Evolutionary conservation across 2,888 invertebrate genomes (phyloP), one percentile per base, ranked within the genome.

Genomic region (Pedicia rivosa): DNA sequence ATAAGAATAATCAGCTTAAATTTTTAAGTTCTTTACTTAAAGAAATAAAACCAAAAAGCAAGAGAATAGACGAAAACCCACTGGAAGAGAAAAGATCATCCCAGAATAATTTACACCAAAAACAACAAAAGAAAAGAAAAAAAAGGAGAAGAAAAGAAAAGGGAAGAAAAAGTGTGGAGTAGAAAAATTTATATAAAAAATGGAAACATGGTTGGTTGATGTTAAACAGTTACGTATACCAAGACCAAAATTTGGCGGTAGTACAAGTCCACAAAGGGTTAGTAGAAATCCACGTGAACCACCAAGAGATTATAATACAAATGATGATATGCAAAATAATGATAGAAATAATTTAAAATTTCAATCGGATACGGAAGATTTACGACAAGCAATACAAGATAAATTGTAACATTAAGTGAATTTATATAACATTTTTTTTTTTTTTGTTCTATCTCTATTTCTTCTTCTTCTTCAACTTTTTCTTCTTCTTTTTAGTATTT

Each of bases 181-280:
- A n/a, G n/a, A n/a, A n/a, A n/a, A n/a, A n/a, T n/a, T n/a, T n/a
- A 36, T 14, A 36, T 37, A 26, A 35, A 52, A 43, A 47, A 86
- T 86, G 84, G 86, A 86, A 55, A 77, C 80, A 48, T 84, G 84
- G 83, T 60, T 84, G 51, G 75, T 74, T 45, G 83, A 86, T 57
- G 79, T 86, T 33, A 83, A 84, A 58, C 73, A 80, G 47, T 76
- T 86, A 43, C 69, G 79, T 48, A 86, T 86, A 49, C 86, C 86
- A 17, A 70, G 86, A 45, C 86, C 86, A 5, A 86, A 86, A 66
- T 82, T 84, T 53, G 50, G 56, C 15, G 48, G 47, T 45, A 65
- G 55, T 52, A 65, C 54, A 52, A 65, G 55, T 51, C 62, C 53
- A 17, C 53, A 55, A 36, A 37, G 41, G 14, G n/a, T n/a, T n/a